Percentiles rank a stretch among this genome's conserved stretches.
These are phyloP conservation scores for Aethes cnicana DNA, from an alignment of 2,888 invertebrate genomes.

Conservation along the genomic window DNA sequence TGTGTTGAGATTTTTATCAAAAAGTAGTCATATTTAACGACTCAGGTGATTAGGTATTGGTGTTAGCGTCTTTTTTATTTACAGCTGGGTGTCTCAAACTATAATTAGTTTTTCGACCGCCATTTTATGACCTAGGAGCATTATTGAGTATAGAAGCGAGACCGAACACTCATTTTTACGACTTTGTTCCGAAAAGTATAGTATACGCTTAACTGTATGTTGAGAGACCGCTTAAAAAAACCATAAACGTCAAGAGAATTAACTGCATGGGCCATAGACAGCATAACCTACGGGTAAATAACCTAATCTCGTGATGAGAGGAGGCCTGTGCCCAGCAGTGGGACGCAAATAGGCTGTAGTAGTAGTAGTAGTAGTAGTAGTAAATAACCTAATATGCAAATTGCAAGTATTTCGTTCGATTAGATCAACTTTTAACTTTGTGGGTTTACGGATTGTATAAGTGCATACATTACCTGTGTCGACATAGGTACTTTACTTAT, in stretches of 20 bases:
- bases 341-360: too few relatives aligned
- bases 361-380: too few relatives aligned
- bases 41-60: slow-evolving; percentile 8
- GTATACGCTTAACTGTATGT: slow-evolving; percentile 21
- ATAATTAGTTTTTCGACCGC: slow-evolving; percentile 10
- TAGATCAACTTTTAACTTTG: slow-evolving; percentile 3
- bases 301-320: too few relatives aligned
- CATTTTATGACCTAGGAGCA: slow-evolving; percentile 25
- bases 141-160: slow-evolving; percentile 23
- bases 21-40: slow-evolving; percentile 19
- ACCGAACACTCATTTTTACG: slow-evolving; percentile 19
- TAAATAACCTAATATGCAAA: too few relatives aligned
- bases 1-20: slow-evolving; percentile 19
- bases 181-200: slow-evolving; percentile 25
- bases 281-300: slow-evolving; percentile 11
- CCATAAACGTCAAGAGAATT: slow-evolving; percentile 46
- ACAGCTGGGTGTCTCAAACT: background rate
- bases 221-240: slow-evolving; percentile 40
- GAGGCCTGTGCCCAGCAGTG: too few relatives aligned
- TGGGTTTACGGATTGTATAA: background rate
- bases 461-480: background rate
- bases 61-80: slow-evolving; percentile 21
- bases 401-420: slow-evolving; percentile 13
- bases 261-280: slow-evolving; percentile 35
- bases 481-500: too few relatives aligned